Base-by-base conservation (phyloP, 35 echinoderm and acorn worm species). In the Lytechinus pictus region DNA sequence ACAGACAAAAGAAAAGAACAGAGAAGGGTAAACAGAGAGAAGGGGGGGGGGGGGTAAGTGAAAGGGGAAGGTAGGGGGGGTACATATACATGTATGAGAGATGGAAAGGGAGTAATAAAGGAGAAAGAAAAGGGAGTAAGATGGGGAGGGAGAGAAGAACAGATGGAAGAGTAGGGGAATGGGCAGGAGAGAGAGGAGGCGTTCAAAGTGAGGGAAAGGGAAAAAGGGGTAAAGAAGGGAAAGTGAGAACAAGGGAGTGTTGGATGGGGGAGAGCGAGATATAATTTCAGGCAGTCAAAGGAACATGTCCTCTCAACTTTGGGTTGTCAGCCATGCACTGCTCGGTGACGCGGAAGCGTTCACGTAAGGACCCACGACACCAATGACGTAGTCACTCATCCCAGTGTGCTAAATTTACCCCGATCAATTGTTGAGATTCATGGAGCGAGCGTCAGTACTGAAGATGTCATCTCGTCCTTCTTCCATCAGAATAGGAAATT, bases 281-380 rank as follows among this genome's bases (percentile, higher is more conserved):
- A 89, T 52, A 7, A 90, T 13, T 52, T 44, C 29, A 54, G 16
- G 52, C 88, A 90, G 88, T 33, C 1, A 90, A 5, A 54, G 44
- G 52, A 21, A 90, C 29, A 54, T 90, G 86, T 88, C 86, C 86
- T 44, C 33, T 88, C 24, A 54, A 44, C 33, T 44, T 54, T 52
- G 88, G 88, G 0, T 54, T 14, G 4, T 54, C 13, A 90, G 88
- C 52, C 88, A 54, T 54, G 6, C 9, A 27, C 88, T 93, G 92
- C 27, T 93, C 55, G 24, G 54, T 28, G 92, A 57, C 54, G 92
- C 54, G 92, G 54, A 93, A 93, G 92, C 53, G 54, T 57, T 54
- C 16, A 93, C 92, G 92, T 93, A 93, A 57, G 92, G 92, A 54
- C 92, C 55, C 53, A 93, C 92, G 92, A 93, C 92, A 93, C 92